Conservation (phyloP, 2,113 vertebrate genomes). For the Prinia subflava region DNA sequence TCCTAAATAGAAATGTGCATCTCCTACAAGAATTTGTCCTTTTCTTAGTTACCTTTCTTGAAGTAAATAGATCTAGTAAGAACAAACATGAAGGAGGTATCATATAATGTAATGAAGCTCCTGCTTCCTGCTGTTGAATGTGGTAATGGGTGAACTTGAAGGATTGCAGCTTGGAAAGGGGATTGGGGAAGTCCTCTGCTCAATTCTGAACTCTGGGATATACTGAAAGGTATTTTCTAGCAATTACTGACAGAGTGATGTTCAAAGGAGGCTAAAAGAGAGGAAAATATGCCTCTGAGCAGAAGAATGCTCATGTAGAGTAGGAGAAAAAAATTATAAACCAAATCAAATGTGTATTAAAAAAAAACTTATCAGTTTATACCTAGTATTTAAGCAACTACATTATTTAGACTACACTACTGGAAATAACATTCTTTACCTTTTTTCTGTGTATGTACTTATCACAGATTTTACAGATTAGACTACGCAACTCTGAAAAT, state of each 20-base stretch:
- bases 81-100: neutral
- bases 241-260: neutral
- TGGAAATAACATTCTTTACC: neutral
- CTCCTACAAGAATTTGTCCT: neutral
- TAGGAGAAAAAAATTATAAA: neutral
- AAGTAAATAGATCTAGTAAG: neutral
- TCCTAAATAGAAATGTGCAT: neutral
- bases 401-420: neutral
- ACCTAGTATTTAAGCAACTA: neutral
- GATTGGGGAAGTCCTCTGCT: neutral
- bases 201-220: neutral
- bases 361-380: neutral
- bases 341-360: neutral
- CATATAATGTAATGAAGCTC: neutral
- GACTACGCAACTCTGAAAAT: neutral
- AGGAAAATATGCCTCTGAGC: neutral
- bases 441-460: neutral
- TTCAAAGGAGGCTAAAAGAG: neutral
- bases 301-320: neutral
- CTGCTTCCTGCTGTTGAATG: neutral
- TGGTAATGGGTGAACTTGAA: neutral
- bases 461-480: neutral
- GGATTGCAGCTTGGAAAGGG: neutral
- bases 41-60: neutral
- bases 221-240: neutral